A percentile compares a stretch with the other conserved stretches of the same genome.
Evolutionary conservation across 2,888 invertebrate species (phyloP).

Genomic region (Watsonalla cultraria): DNA sequence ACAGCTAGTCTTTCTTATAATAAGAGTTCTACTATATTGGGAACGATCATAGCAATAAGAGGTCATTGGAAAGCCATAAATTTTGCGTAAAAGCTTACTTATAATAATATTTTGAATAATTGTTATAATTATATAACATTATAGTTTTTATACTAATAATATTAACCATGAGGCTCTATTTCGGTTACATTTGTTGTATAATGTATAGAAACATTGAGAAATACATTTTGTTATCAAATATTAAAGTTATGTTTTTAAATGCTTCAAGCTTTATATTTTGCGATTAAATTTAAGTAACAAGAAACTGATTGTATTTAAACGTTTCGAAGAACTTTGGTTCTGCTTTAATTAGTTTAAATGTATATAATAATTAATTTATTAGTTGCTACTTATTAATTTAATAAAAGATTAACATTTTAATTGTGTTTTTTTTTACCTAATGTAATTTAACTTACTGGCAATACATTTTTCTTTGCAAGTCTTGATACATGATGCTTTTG

Average conservation of each 20-base stretch:
- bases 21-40: no score
- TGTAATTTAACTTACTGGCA: no score
- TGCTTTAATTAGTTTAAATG: slow-evolving; percentile 70
- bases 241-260: slow-evolving; percentile 21
- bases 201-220: slow-evolving; percentile 4
- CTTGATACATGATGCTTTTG: no score
- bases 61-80: no score
- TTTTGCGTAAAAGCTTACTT: no score
- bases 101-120: no score
- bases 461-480: no score
- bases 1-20: no score
- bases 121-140: not conserved
- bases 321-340: slow-evolving; percentile 60
- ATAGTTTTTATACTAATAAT: slow-evolving; percentile 26
- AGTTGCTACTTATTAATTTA: slow-evolving; percentile 44
- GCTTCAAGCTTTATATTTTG: slow-evolving; percentile 37
- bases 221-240: slow-evolving; percentile 12
- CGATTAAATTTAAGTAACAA: slow-evolving; percentile 29
- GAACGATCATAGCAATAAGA: no score
- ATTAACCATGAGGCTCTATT: slow-evolving; percentile 50
- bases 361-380: slow-evolving; percentile 74
- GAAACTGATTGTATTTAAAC: slow-evolving; percentile 41
- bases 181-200: slow-evolving; percentile 16
- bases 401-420: slow-evolving; percentile 62
- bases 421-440: slow-evolving; percentile 10